Evolutionary conservation across 2,797 vertebrate species (phyloP), one percentile per base, ranked within the genome.

Genomic region (Dryobates pubescens): DNA sequence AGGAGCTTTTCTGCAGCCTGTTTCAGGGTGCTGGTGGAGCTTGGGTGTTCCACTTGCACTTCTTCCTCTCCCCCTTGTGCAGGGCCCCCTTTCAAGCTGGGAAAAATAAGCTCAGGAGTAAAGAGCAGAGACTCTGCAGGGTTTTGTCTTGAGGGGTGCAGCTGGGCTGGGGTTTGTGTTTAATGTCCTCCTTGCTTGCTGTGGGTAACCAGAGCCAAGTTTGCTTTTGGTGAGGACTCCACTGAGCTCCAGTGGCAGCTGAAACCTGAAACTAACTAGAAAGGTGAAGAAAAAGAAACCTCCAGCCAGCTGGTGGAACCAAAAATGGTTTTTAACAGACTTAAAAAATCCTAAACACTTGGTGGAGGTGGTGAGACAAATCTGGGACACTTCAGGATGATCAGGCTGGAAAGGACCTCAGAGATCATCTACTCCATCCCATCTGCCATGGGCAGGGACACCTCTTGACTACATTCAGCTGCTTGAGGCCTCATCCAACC

Each of bases 1-100:
- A 56, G 3, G 43, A 73, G 80, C 32, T 22, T 0, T 0, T 8
- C 20, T 36, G 70, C 5, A 2, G 7, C 10, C 53, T 67, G 30
- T 7, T 29, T 58, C 64, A 76, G 36, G n/a, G 34, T 2, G 7
- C 49, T 19, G 34, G 2, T 59, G 20, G 8, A 3, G 5, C 0
- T 7, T 59, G 51, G n/a, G 23, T 51, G 36, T 47, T 91, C 51
- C 22, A 2, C 27, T 62, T 65, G 11, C 2, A 1, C 36, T 7
- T 29, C 45, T 20, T 72, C 27, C 10, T 43, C 16, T 8, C 6
- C 49, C 7, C 14, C 14, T 43, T 6, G 6, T 3, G 3, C 3
- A 8, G 61, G 49, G 23, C 20, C 17, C 20, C 7, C 9, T 86
- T 47, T 86, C 64, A 38, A 27, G 68, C 69, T 81, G 53, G 56